Evolutionary conservation across 2,888 invertebrate genomes (phyloP), one percentile per base, ranked within the genome.

Genomic region (Phengaris arion): DNA sequence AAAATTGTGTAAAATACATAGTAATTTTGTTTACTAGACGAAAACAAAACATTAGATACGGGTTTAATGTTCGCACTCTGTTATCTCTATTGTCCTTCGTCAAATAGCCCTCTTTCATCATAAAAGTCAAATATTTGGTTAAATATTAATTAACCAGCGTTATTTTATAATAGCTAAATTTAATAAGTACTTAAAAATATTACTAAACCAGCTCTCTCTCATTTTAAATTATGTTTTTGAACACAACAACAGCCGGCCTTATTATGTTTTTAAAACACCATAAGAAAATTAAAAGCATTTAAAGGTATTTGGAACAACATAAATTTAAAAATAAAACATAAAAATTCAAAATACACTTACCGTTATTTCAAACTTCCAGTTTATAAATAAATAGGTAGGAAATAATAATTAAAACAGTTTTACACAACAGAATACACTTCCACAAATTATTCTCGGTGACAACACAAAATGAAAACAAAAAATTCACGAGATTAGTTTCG

Each of bases 41-140:
- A 72, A 72, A 54, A 54, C 72, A 54, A 8, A 64, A 64, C 64
- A 52, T 10, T 52, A 64, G 64, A 64, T 64, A 64, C 45, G 46
- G 52, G 48, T 10, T 52, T 15, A 5, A 72, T 72, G 72, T 72
- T 70, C 51, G 70, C 48, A 15, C 48, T 48, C 70, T 72, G 54
- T 72, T 72, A 72, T 72, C 72, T 10, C 72, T 22, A 13, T 35
- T 72, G 72, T 54, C 54, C 72, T 72, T 54, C 54, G 54, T 72
- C 12, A 12, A 64, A 54, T 72, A 22, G 22, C 70, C 48, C 8
- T 64, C 35, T 6, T 13, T 35, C 45, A 64, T 45, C 45, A 64
- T 64, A 35, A 64, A 64, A 64, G 35, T 35, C 64, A 64, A 64
- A 64, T 64, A 35, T 64, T 13, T 45, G 35, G 45, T 64, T 64